Evolutionary conservation across 37 sponge, comb jelly and placozoan species (phyloP), one percentile per base, ranked within the genome.

Genomic region (Haliclona indistincta): DNA sequence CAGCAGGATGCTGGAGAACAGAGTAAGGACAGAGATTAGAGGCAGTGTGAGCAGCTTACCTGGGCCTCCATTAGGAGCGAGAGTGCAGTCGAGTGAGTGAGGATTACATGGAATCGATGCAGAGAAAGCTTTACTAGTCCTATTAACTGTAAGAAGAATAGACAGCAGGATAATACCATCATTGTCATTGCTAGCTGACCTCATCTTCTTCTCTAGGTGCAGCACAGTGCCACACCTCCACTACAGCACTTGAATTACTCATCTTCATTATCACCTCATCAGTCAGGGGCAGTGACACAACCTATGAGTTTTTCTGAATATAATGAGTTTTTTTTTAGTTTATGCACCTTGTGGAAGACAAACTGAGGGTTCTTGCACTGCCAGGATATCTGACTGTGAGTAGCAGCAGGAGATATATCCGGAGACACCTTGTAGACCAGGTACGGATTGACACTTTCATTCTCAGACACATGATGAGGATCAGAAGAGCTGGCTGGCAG

Each of bases 191-290:
- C 17, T 13, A 49, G 10, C 10, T 11, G n/a, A 10, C n/a, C 10
- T 61, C 26, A 8, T 22, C 29, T 11, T 10, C 26, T 10, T 36
- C n/a, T n/a, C n/a, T n/a, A n/a, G n/a, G n/a, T n/a, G n/a, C n/a
- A n/a, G n/a, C n/a, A n/a, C n/a, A n/a, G 54, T 91, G 80, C 96
- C 96, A 95, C 71, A 95, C 92, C 67, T 95, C 96, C 43, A 91
- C 70, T 11, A 95, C 86, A 8, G 77, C 61, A 43, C 91, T 74
- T 39, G 78, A 79, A 35, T 84, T 85, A 30, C 80, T 73, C 47
- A 95, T 37, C 34, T 86, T 54, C 13, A 64, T 49, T 37, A 93
- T 43, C 6, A 89, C 68, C 25, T 79, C 40, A 10, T 72, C 36
- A 36, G 72, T 83, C 69, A 93, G 67, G 54, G 30, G 38, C 39